Conservation (phyloP, 2,888 invertebrate species). For the Bombyx huttoni region DNA sequence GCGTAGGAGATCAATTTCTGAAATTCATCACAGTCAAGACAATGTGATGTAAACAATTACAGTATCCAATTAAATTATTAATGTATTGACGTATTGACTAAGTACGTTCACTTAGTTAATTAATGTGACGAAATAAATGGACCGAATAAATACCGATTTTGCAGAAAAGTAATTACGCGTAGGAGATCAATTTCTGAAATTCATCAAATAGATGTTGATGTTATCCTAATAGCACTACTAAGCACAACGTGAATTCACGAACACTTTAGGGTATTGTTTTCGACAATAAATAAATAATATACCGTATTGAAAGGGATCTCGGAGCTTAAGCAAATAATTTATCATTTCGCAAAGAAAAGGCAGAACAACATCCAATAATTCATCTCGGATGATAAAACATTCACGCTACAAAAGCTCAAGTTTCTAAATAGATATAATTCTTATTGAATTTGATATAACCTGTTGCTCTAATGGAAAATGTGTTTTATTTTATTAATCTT, state of each 20-base stretch:
- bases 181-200: too few relatives aligned
- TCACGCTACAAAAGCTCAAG: slow-evolving; percentile 15
- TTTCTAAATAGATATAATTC: slow-evolving; percentile 6
- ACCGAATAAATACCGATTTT: too few relatives aligned
- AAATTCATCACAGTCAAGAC: too few relatives aligned
- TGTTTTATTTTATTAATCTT: not conserved
- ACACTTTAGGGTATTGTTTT: not conserved
- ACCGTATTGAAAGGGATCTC: slow-evolving; percentile 7
- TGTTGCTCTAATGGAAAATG: slow-evolving; percentile 7
- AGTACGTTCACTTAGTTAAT: too few relatives aligned
- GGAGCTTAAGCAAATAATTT: slow-evolving; percentile 22
- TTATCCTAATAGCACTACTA: not conserved
- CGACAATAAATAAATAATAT: slow-evolving; percentile 11
- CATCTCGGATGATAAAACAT: slow-evolving; percentile 22
- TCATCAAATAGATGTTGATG: too few relatives aligned
- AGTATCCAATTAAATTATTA: too few relatives aligned
- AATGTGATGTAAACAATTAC: too few relatives aligned
- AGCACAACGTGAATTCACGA: not conserved
- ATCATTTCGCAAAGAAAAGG: slow-evolving; percentile 21
- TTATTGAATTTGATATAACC: slow-evolving; percentile 3
- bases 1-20: too few relatives aligned
- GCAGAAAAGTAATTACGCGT: too few relatives aligned
- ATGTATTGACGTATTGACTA: too few relatives aligned
- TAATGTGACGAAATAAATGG: too few relatives aligned
- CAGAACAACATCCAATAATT: slow-evolving; percentile 13